Base-by-base conservation (phyloP, 2,797 vertebrate species). In the Enteromius thamalakanensis region DNA sequence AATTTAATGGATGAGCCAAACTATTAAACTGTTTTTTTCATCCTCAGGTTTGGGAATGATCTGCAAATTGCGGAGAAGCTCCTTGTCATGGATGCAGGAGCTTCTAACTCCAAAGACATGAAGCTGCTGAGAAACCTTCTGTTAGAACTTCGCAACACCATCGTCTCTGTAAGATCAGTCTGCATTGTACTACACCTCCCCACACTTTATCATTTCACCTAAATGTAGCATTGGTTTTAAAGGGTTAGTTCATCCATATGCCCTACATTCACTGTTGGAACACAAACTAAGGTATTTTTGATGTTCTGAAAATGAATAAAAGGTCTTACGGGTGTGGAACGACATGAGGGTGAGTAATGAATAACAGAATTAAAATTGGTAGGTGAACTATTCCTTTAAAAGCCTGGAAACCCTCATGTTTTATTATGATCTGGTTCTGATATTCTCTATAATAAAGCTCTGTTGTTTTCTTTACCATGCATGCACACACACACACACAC, bases 51-150 rank as follows among this genome's bases (percentile, higher is more conserved):
- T 92, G 98, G 98, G 40, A 96, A 97, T 37, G 98, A 99, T 89
- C 94, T 99, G 83, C 94, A 95, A 80, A 94, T 99, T 92, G 96
- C 96, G 51, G 96, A 99, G 71, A 97, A 96, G 88, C 88, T 99
- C 81, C 99, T 98, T 91, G 95, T 99, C 62, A 92, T 97, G 94
- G 98, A 99, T 85, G 94, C 96, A 0, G 98, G 97, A 68, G 97
- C 97, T 32, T 97, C 98, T 23, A 97, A 96, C 84, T 98, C 98
- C 4, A 99, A 95, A 94, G 98, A 99, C 90, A 93, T 99, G 90
- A 99, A 98, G 92, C 94, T 97, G 29, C 95, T 99, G 76, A 94
- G 97, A 90, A 97, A 90, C 89, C 96, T 98, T 85, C 92, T 99
- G 79, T 97, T 97, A 86, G 98, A 99, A 86, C 94, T 97, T 17